Evolutionary conservation across 2,113 vertebrate genomes (phyloP).

Genomic region (Myotis davidii): DNA sequence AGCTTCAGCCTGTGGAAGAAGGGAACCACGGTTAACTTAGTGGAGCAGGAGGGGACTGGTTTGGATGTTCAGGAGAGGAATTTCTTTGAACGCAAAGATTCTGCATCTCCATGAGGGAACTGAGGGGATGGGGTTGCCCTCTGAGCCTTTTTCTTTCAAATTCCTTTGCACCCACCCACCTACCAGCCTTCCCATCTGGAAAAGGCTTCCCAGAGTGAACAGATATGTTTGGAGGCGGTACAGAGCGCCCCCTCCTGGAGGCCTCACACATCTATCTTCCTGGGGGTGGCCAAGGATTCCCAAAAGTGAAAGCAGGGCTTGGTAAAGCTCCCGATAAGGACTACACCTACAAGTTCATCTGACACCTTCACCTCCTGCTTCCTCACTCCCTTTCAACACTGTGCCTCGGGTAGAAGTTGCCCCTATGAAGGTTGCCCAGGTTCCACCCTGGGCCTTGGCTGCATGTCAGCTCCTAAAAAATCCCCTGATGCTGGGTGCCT

Average conservation of each 20-base stretch:
- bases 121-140: neutral
- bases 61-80: neutral
- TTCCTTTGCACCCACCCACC: neutral
- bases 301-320: neutral
- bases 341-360: neutral
- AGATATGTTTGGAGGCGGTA: neutral
- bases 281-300: neutral
- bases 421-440: neutral
- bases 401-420: neutral
- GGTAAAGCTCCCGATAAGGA: neutral
- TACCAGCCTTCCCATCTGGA: neutral
- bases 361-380: neutral
- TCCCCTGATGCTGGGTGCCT: neutral
- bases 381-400: neutral
- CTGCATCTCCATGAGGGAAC: neutral
- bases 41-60: neutral
- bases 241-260: constrained; percentile 79
- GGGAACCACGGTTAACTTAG: neutral
- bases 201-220: neutral
- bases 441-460: neutral
- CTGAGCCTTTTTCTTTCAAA: neutral
- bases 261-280: neutral
- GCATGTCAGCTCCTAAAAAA: neutral
- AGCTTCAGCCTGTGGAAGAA: neutral
- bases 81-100: neutral